phyloP scores from a whole-genome alignment of 2,888 invertebrate genomes.

The Anoncus sp. region DNA sequence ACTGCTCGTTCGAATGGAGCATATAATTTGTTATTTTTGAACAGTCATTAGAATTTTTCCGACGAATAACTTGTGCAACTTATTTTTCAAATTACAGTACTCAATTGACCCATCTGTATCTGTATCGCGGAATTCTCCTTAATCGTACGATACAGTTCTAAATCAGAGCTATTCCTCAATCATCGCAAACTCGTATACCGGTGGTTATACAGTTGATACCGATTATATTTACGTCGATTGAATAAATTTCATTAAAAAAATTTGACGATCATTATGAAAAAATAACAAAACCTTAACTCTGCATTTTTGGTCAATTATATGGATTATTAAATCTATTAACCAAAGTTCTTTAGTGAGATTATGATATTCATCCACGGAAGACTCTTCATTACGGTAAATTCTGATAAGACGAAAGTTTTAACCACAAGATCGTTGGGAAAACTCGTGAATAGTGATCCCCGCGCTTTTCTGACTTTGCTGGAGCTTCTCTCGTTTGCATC shows the following conservation, averaged over 20 bases:
- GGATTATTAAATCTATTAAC: conserved; percentile 21
- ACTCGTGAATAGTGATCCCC: conserved; percentile 32
- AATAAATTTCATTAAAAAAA: neutral
- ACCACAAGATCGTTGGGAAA: conserved; percentile 33
- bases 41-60: too few relatives aligned
- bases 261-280: neutral
- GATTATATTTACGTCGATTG: neutral
- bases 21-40: too few relatives aligned
- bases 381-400: conserved; percentile 20
- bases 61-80: too few relatives aligned
- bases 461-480: conserved; percentile 16
- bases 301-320: neutral
- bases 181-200: too few relatives aligned
- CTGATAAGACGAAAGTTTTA: conserved; percentile 38
- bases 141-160: too few relatives aligned
- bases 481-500: conserved; percentile 33
- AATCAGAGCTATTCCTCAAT: too few relatives aligned
- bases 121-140: too few relatives aligned
- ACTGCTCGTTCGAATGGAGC: too few relatives aligned
- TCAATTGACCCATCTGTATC: too few relatives aligned
- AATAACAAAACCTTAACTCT: neutral
- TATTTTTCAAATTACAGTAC: too few relatives aligned
- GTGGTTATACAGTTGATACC: too few relatives aligned
- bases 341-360: conserved; percentile 21
- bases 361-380: conserved; percentile 29